Evolutionary conservation across 2,888 invertebrate species (phyloP).

Genomic region (Nephrotoma guestfalica): DNA sequence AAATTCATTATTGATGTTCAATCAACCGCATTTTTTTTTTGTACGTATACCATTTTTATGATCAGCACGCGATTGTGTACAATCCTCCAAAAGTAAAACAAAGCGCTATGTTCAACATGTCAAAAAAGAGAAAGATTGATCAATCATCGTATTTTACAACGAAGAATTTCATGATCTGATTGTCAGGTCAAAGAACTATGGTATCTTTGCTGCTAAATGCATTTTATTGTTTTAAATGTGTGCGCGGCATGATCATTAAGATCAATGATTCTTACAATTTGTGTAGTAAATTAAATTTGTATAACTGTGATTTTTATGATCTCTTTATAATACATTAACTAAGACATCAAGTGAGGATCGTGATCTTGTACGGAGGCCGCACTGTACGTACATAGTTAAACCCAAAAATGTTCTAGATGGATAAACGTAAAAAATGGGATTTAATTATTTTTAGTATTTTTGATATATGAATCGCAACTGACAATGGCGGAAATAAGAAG

Average conservation of each 20-base stretch:
- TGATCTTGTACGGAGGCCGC: neutral
- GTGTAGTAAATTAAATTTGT: too few species aligned
- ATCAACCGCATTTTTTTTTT: neutral
- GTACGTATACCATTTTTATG: neutral
- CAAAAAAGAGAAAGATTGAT: neutral
- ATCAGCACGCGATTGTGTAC: neutral
- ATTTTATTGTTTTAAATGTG: neutral
- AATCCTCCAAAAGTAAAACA: neutral
- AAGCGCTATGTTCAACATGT: neutral
- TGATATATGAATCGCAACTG: neutral
- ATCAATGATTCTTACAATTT: neutral
- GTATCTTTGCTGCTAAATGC: neutral
- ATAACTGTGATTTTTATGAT: too few species aligned
- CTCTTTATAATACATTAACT: too few species aligned
- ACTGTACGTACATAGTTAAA: neutral
- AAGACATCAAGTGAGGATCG: too few species aligned
- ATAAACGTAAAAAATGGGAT: neutral
- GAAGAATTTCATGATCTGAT: neutral
- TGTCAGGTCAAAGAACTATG: neutral
- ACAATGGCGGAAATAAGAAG: neutral
- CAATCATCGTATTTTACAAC: neutral
- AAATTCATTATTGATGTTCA: neutral
- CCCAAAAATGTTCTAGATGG: neutral
- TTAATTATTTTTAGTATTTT: neutral
- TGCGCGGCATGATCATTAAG: neutral